phyloP scores from a whole-genome alignment of 53 echinoderm and acorn worm genomes.

The Paracentrotus lividus region DNA sequence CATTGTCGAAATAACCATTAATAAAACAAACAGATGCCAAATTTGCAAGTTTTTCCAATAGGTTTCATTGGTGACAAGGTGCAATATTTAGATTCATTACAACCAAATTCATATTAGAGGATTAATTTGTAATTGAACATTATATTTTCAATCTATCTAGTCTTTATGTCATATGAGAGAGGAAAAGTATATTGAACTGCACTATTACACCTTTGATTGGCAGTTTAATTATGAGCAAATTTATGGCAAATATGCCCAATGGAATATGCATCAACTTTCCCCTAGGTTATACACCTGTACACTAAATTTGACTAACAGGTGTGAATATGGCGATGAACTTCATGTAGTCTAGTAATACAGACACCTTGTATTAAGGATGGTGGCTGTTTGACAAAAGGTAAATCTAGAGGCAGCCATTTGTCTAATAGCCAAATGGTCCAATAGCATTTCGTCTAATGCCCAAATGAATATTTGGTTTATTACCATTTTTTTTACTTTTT shows the following conservation, averaged over 20 bases:
- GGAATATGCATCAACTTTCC: background rate
- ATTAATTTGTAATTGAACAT: background rate
- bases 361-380: background rate
- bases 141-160: background rate
- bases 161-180: background rate
- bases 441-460: no score
- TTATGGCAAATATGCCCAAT: conserved; percentile 3
- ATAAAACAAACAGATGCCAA: no score
- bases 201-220: conserved; percentile 1
- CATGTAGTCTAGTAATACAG: background rate
- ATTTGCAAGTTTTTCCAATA: no score
- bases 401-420: no score
- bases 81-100: no score
- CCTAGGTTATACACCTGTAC: background rate
- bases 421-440: no score
- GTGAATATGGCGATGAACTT: background rate
- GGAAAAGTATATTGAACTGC: conserved; percentile 14
- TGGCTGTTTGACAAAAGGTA: no score
- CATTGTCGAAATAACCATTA: no score
- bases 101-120: background rate
- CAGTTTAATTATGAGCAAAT: conserved; percentile 21
- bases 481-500: background rate
- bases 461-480: no score
- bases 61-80: no score
- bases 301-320: background rate